phyloP scores from a whole-genome alignment of 2,113 vertebrate species.

The Globicephala melas region DNA sequence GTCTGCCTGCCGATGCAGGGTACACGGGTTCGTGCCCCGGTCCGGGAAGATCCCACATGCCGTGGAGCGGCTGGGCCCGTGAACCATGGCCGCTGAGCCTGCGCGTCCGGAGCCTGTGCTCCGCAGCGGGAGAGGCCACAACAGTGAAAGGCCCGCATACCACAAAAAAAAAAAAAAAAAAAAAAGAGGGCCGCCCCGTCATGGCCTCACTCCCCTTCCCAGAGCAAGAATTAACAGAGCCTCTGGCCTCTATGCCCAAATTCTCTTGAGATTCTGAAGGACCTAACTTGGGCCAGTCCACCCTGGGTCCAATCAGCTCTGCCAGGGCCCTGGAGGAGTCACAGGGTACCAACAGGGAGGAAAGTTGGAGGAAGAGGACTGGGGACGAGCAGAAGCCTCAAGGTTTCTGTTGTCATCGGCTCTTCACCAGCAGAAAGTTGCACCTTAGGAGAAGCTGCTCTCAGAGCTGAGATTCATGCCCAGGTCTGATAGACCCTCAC shows the following conservation, averaged over 20 bases:
- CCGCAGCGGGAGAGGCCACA: no score
- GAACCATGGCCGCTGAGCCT: no score
- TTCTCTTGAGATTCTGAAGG: not conserved
- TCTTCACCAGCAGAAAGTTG: not conserved
- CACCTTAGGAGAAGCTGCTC: not conserved
- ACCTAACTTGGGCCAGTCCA: not conserved
- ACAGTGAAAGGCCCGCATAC: no score
- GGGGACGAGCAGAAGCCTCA: not conserved
- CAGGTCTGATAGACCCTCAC: not conserved
- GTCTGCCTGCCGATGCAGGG: no score
- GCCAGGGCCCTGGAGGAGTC: not conserved
- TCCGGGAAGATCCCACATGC: no score
- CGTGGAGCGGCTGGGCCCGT: no score
- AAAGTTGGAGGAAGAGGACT: not conserved
- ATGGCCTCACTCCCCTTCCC: not conserved
- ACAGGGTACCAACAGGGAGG: not conserved
- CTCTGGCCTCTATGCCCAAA: not conserved
- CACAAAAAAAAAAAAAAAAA: no score
- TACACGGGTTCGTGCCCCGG: no score
- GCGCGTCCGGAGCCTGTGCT: no score
- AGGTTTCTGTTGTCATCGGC: not conserved
- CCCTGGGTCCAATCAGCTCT: not conserved
- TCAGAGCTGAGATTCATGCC: not conserved
- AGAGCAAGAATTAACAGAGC: not conserved
- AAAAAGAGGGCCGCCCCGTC: not conserved